These are phyloP conservation scores for Amiota minor DNA, from an alignment of 2,888 invertebrate genomes.

Conservation along the genomic window DNA sequence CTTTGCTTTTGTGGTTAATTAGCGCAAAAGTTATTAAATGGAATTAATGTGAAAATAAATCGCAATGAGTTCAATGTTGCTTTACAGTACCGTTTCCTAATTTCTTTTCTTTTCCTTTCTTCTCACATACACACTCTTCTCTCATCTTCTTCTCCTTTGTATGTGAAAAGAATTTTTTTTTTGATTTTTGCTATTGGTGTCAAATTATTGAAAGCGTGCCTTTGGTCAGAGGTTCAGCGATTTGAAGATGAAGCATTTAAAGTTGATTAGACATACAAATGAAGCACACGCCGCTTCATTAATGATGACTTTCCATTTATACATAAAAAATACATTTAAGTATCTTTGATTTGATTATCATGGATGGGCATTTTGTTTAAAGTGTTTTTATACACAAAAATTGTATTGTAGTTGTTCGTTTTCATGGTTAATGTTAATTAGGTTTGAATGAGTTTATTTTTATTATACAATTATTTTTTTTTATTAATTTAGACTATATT, in stretches of 20 bases:
- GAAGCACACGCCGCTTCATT: conserved; percentile 42
- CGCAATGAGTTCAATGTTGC: conserved; percentile 42
- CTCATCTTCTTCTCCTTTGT: background rate
- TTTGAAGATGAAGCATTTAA: too few relatives aligned
- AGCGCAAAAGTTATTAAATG: conserved; percentile 62
- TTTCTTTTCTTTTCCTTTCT: background rate
- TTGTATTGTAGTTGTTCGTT: background rate
- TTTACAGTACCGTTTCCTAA: background rate
- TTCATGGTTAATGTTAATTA: too few relatives aligned
- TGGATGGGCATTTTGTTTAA: conserved; percentile 28
- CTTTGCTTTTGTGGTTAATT: conserved; percentile 60
- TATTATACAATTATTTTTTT: too few relatives aligned
- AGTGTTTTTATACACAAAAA: too few relatives aligned
- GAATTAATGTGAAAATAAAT: conserved; percentile 65
- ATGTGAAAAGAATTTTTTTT: too few relatives aligned
- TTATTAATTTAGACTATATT: too few relatives aligned
- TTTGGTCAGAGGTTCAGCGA: too few relatives aligned
- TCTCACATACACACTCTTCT: background rate
- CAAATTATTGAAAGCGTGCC: too few relatives aligned
- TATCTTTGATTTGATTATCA: conserved; percentile 56
- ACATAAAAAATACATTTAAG: conserved; percentile 53
- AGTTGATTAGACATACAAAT: background rate
- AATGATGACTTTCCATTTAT: conserved; percentile 64
- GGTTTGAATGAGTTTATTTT: too few relatives aligned
- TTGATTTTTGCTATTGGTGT: too few relatives aligned